Evolutionary conservation across 2,113 vertebrate species (phyloP).

Genomic region (Taurulus bubalis): DNA sequence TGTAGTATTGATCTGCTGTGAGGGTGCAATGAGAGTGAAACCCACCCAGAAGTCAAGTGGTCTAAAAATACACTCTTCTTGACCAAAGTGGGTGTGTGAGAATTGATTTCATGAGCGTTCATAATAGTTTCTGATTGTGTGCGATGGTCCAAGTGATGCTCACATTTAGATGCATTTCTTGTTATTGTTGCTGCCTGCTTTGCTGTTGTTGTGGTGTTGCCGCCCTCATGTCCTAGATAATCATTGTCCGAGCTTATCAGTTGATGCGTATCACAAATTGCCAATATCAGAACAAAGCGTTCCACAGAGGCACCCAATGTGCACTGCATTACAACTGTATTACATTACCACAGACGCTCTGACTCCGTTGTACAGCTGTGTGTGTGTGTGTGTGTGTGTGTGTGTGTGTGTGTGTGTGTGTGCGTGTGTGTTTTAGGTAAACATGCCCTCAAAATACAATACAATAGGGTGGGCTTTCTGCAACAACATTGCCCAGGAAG

Average conservation of each 20-base stretch:
- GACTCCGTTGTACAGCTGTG: neutral
- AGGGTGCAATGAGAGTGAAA: neutral
- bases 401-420: constrained; percentile 1
- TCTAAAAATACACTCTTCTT: neutral
- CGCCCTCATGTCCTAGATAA: neutral
- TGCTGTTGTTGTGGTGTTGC: neutral
- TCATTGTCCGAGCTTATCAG: neutral
- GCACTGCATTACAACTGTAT: constrained; percentile 29
- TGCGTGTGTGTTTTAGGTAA: constrained; percentile 11
- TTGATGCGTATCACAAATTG: neutral
- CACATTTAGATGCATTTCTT: neutral
- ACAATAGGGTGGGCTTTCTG: neutral
- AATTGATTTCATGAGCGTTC: neutral
- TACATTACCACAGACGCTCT: constrained; percentile 5
- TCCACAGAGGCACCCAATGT: neutral
- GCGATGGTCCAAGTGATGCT: neutral
- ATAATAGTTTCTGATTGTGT: neutral
- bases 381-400: constrained; percentile 12
- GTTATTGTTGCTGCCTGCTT: neutral
- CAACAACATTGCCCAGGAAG: constrained; percentile 24
- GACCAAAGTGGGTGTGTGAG: too few relatives aligned
- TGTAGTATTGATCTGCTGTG: neutral
- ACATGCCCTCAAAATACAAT: neutral
- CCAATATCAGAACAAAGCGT: constrained; percentile 14
- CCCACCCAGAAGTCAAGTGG: neutral